Conservation (phyloP, 23 tunicate genomes). For the Styela clava region DNA sequence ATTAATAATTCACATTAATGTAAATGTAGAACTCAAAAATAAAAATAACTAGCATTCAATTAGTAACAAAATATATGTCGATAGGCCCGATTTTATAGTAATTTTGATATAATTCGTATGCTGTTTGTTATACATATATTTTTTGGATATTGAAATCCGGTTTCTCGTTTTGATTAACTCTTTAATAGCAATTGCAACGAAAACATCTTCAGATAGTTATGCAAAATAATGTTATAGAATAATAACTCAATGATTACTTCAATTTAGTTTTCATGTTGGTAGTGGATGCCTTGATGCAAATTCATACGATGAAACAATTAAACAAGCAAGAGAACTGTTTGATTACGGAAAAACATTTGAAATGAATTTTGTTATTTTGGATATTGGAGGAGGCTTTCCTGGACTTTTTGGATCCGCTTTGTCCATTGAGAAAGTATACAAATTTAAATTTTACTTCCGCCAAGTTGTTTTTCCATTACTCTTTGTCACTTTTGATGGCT, state of each 20-base stretch:
- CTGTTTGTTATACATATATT: too few relatives aligned
- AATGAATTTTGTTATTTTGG: background rate
- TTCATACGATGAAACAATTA: background rate
- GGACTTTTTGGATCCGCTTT: background rate
- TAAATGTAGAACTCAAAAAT: too few relatives aligned
- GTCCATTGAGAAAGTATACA: background rate
- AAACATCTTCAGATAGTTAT: too few relatives aligned
- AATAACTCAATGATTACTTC: background rate
- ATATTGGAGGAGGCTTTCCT: slow-evolving; percentile 5
- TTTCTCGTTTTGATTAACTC: too few relatives aligned
- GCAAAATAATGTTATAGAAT: background rate
- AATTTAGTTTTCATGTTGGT: slow-evolving; percentile 5
- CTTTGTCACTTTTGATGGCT: too few relatives aligned
- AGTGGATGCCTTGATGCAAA: background rate
- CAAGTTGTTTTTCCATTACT: too few relatives aligned
- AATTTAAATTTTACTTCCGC: too few relatives aligned
- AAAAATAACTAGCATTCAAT: too few relatives aligned
- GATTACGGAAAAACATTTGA: background rate
- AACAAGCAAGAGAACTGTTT: background rate
- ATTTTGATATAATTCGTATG: background rate
- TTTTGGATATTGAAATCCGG: too few relatives aligned
- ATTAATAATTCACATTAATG: too few relatives aligned
- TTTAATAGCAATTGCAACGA: too few relatives aligned
- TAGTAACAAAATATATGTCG: too few relatives aligned
- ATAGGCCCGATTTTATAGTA: background rate